These are phyloP conservation scores for Leptobrachium ailaonicum DNA, from an alignment of 2,113 vertebrate species.

Conservation along the genomic window DNA sequence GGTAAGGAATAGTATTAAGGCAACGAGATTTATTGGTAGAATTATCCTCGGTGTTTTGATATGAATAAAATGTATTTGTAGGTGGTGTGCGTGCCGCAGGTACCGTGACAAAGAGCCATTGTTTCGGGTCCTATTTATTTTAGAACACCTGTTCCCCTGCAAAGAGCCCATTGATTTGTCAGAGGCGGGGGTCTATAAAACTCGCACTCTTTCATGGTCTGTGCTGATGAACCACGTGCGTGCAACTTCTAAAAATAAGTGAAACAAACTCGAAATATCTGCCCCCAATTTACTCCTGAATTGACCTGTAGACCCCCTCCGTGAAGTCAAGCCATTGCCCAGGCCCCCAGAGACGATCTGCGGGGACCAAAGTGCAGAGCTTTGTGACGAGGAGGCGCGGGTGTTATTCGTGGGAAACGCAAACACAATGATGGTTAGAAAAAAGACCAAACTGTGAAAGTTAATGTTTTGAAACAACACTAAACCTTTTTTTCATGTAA, in stretches of 20 bases:
- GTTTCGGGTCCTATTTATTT: background rate
- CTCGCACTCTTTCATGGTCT: background rate
- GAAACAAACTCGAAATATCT: slow-evolving; percentile 83
- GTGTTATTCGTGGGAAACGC: too few species aligned
- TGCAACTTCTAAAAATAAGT: slow-evolving; percentile 70
- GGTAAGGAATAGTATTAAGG: too few species aligned
- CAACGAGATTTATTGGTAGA: too few species aligned
- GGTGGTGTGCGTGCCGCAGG: too few species aligned
- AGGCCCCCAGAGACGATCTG: slow-evolving; percentile 74
- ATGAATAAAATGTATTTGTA: too few species aligned
- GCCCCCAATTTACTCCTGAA: slow-evolving; percentile 91
- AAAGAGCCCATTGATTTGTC: background rate
- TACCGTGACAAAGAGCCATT: slow-evolving; percentile 5
- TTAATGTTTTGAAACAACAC: too few species aligned
- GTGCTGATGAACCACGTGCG: background rate
- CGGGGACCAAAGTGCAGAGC: slow-evolving; percentile 63
- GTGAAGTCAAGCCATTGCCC: slow-evolving; percentile 73
- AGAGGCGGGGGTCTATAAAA: background rate
- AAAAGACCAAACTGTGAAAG: too few species aligned
- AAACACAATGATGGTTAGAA: too few species aligned
- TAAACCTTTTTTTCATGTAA: too few species aligned
- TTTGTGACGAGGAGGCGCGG: slow-evolving; percentile 41
- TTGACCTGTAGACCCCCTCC: slow-evolving; percentile 85
- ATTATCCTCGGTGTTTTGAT: too few species aligned
- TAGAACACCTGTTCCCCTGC: background rate